Conservation (phyloP, 2,797 vertebrate species). For the Oreochromis mossambicus region DNA sequence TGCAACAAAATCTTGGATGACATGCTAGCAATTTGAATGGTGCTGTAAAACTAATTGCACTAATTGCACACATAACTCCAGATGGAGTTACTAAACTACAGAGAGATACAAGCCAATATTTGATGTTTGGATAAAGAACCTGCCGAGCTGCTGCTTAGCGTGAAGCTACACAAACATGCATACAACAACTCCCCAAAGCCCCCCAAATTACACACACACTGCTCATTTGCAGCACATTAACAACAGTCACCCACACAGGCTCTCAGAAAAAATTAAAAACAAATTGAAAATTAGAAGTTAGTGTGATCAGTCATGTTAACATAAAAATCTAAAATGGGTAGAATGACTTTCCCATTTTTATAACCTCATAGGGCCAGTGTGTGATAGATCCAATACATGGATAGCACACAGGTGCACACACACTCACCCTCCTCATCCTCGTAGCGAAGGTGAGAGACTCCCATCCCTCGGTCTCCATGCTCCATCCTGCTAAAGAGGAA, state of each 20-base stretch:
- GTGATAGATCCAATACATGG: not conserved
- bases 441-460: constrained; percentile 76
- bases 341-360: not conserved
- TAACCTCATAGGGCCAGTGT: not conserved
- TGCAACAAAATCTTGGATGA: not conserved
- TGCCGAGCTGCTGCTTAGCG: not conserved
- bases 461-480: constrained; percentile 75
- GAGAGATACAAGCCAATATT: constrained; percentile 4
- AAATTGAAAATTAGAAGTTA: not conserved
- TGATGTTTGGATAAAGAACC: not conserved
- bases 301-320: not conserved
- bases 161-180: not conserved
- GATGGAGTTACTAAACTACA: not conserved
- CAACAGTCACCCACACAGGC: not conserved
- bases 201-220: not conserved
- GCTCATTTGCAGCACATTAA: constrained; percentile 2
- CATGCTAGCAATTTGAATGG: constrained; percentile 4
- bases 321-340: not conserved
- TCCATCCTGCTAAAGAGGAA: constrained; percentile 77
- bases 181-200: not conserved
- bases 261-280: not conserved
- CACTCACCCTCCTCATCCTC: constrained; percentile 86
- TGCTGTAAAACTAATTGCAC: constrained; percentile 15
- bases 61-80: constrained; percentile 14
- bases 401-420: constrained; percentile 71